phyloP scores from a whole-genome alignment of 2,113 vertebrate genomes.

The Ibidorhyncha struthersii region DNA sequence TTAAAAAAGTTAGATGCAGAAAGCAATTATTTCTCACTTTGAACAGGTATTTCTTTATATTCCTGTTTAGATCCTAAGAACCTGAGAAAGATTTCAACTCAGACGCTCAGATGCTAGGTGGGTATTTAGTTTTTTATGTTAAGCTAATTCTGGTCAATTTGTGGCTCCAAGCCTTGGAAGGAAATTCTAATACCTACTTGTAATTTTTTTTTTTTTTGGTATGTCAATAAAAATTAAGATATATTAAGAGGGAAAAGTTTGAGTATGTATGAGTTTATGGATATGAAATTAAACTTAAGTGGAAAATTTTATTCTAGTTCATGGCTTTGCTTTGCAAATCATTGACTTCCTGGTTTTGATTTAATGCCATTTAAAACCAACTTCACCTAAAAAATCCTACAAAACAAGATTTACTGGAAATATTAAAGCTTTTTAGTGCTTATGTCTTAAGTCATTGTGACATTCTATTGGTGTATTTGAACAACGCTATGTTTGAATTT shows the following conservation, averaged over 20 bases:
- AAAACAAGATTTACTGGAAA: slow-evolving; percentile 7
- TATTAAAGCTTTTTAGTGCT: neutral
- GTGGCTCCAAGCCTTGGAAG: neutral
- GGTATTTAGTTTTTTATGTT: neutral
- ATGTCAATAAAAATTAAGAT: neutral
- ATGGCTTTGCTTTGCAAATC: neutral
- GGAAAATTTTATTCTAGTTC: neutral
- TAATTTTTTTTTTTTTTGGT: neutral
- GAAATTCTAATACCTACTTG: neutral
- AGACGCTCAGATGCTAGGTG: neutral
- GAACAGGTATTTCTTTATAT: neutral
- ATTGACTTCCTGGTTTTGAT: neutral
- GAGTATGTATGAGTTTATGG: neutral
- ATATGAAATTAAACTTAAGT: neutral
- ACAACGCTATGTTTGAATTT: neutral
- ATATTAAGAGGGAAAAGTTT: neutral
- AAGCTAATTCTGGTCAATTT: neutral
- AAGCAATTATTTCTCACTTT: neutral
- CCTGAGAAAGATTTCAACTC: neutral
- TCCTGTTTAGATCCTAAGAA: neutral
- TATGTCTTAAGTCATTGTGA: neutral
- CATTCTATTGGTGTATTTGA: neutral
- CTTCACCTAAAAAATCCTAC: neutral
- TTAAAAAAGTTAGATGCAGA: neutral
- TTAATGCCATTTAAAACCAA: neutral